Conservation (phyloP, 2,113 vertebrate genomes). For the Megaceryle maxima region DNA sequence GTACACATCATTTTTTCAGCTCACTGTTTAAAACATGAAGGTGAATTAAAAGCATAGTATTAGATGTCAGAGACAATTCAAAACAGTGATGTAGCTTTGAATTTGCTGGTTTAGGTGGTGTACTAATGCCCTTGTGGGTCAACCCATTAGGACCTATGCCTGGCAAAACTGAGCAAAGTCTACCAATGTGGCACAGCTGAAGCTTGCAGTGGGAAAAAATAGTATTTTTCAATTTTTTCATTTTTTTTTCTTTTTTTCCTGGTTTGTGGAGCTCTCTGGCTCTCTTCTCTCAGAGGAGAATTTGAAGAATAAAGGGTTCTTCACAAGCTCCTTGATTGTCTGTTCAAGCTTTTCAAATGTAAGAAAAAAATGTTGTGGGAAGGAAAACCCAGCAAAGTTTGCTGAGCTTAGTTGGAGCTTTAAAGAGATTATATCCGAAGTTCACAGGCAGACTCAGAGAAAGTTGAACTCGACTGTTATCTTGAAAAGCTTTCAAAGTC, state of each 20-base stretch:
- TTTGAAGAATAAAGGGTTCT: conserved; percentile 37
- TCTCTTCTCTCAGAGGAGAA: background rate
- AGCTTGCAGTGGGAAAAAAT: background rate
- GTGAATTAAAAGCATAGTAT: background rate
- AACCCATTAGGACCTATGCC: background rate
- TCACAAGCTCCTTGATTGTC: conserved; percentile 37
- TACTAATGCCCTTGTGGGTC: background rate
- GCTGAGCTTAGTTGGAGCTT: conserved; percentile 66
- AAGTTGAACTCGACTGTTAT: conserved; percentile 74
- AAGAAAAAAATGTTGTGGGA: conserved; percentile 25
- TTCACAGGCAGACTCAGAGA: conserved; percentile 55
- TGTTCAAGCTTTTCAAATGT: conserved; percentile 55
- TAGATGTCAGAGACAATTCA: background rate
- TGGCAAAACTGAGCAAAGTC: background rate
- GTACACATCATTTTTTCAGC: background rate
- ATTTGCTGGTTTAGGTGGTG: background rate
- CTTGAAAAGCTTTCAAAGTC: conserved; percentile 52
- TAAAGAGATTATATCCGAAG: conserved; percentile 73
- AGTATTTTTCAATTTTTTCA: background rate
- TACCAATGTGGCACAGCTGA: background rate
- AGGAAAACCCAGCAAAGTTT: conserved; percentile 51
- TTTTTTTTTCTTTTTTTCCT: background rate
- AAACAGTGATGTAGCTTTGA: background rate
- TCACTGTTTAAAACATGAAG: background rate
- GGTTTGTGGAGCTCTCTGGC: background rate